Evolutionary conservation across 2,888 invertebrate species (phyloP).

Genomic region (Nasonovia ribisnigri): DNA sequence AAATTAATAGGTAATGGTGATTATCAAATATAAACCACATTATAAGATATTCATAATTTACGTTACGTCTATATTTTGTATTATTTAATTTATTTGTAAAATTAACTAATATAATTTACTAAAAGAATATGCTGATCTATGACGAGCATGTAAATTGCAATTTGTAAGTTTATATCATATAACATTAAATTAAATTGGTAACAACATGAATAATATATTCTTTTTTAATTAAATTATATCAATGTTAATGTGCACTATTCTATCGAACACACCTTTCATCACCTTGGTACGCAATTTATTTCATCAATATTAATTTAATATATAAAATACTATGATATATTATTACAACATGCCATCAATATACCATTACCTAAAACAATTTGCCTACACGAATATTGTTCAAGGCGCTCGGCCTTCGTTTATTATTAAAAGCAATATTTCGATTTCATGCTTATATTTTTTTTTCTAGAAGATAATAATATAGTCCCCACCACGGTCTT

Average conservation of each 20-base stretch:
- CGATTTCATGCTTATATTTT: background rate
- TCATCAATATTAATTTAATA: background rate
- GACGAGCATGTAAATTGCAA: background rate
- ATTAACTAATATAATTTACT: background rate
- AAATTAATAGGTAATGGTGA: too few species aligned
- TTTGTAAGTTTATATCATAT: background rate
- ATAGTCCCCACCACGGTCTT: background rate
- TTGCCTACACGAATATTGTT: background rate
- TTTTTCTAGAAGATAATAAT: background rate
- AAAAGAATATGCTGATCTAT: background rate
- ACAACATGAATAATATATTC: background rate
- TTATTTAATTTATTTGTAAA: background rate
- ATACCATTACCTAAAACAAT: background rate
- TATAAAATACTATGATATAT: background rate
- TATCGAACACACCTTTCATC: too few species aligned
- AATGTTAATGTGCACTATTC: background rate
- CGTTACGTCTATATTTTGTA: background rate
- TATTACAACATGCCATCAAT: background rate
- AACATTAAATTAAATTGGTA: background rate
- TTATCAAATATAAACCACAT: background rate
- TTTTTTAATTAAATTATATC: background rate
- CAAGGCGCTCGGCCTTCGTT: background rate
- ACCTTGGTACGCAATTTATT: too few species aligned
- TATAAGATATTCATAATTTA: background rate
- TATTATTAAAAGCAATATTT: background rate